Conservation (phyloP, 2,797 vertebrate genomes). For the Amazona ochrocephala region DNA sequence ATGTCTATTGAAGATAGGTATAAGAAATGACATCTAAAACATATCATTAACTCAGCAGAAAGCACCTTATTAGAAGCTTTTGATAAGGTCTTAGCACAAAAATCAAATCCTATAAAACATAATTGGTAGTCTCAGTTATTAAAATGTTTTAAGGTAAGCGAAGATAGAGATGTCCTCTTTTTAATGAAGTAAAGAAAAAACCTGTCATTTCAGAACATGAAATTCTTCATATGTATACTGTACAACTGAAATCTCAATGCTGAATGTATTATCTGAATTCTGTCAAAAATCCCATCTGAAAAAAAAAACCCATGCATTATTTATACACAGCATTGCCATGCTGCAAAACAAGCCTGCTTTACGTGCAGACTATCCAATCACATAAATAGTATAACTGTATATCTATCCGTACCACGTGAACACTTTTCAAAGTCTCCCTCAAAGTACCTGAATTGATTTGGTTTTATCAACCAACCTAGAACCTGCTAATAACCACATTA, state of each 20-base stretch:
- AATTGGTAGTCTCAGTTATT: conserved; percentile 77
- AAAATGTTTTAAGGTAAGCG: conserved; percentile 78
- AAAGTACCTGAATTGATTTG: neutral
- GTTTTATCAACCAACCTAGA: neutral
- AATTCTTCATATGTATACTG: conserved; percentile 39
- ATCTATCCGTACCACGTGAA: neutral
- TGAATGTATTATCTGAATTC: conserved; percentile 19
- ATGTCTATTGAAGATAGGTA: conserved; percentile 79
- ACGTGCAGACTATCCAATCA: neutral
- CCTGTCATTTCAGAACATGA: conserved; percentile 53
- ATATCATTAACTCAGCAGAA: conserved; percentile 81
- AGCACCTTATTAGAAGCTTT: conserved; percentile 80
- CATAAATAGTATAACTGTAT: neutral
- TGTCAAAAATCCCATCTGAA: conserved; percentile 10
- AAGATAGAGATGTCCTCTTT: conserved; percentile 72
- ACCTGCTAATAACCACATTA: neutral
- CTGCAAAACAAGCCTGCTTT: neutral
- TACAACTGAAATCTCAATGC: conserved; percentile 25
- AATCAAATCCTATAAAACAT: conserved; percentile 75
- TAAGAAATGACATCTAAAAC: conserved; percentile 79
- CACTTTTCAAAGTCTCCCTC: neutral
- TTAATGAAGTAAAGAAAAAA: conserved; percentile 52
- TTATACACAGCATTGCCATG: neutral
- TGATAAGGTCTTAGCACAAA: conserved; percentile 76
- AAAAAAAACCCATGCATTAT: neutral